These are phyloP conservation scores for Sardinella longiceps DNA, from an alignment of 2,797 vertebrate genomes.

Conservation along the genomic window DNA sequence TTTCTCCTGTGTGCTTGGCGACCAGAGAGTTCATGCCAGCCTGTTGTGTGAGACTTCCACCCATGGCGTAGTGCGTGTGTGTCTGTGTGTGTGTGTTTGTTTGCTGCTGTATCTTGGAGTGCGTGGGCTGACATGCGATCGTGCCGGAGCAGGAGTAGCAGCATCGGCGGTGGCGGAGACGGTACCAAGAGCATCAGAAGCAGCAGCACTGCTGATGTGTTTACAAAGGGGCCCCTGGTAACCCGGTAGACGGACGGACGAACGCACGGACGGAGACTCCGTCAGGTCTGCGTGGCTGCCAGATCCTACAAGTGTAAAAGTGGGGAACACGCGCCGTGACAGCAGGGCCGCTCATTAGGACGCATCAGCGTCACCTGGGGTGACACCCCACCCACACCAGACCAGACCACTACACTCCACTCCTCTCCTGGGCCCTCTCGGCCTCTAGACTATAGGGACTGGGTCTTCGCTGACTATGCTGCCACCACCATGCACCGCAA, in stretches of 20 bases:
- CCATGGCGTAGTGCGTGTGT: background rate
- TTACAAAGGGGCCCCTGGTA: background rate
- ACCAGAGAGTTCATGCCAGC: background rate
- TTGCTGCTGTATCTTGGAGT: constrained; percentile 6
- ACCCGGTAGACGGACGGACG: no score
- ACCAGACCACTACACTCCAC: background rate
- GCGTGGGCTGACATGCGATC: background rate
- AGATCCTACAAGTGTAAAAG: constrained; percentile 93
- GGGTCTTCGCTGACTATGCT: background rate
- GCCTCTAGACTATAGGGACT: constrained; percentile 36
- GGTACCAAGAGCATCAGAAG: constrained; percentile 32
- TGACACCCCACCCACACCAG: constrained; percentile 79
- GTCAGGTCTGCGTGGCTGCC: constrained; percentile 89
- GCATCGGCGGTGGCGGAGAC: constrained; percentile 37
- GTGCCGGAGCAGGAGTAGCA: constrained; percentile 55
- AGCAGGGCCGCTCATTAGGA: constrained; percentile 78
- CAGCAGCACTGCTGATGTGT: background rate
- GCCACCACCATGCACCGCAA: background rate
- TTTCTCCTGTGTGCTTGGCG: background rate
- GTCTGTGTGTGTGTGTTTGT: constrained; percentile 16
- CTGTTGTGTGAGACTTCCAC: background rate
- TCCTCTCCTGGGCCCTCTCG: constrained; percentile 63
- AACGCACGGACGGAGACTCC: no score
- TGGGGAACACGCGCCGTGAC: constrained; percentile 79
- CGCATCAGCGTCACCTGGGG: constrained; percentile 78